phyloP scores from a whole-genome alignment of 2,888 invertebrate species.

The Atethmia centrago region DNA sequence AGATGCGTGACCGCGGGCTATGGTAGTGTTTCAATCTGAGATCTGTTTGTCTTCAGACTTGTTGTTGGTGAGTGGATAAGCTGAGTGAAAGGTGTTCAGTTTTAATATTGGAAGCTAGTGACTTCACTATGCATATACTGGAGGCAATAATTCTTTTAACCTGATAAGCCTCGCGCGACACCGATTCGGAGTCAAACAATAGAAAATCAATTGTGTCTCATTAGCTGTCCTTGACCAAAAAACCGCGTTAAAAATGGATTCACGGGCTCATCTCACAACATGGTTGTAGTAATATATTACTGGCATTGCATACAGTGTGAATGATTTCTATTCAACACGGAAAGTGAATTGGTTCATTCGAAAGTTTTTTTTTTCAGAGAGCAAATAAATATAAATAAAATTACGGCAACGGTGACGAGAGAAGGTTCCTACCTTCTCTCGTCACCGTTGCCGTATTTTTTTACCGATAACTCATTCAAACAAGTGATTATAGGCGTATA shows the following conservation, averaged over 20 bases:
- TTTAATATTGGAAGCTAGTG: background rate
- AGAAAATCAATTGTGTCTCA: too few species aligned
- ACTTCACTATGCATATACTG: too few species aligned
- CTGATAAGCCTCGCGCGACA: too few species aligned
- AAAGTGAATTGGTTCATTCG: background rate
- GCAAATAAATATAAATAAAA: background rate
- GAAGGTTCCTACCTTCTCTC: too few species aligned
- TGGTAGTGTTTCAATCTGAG: conserved; percentile 20
- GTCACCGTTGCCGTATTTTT: background rate
- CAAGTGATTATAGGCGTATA: too few species aligned
- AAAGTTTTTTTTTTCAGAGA: background rate
- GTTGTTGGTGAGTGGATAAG: background rate
- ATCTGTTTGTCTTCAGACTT: conserved; percentile 35
- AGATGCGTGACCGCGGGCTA: conserved; percentile 34
- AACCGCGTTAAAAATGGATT: background rate
- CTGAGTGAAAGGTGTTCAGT: background rate
- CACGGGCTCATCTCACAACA: background rate
- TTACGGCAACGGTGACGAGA: too few species aligned
- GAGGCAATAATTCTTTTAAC: too few species aligned
- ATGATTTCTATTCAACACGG: background rate
- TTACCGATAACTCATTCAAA: background rate
- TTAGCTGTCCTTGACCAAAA: too few species aligned
- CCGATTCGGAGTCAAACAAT: too few species aligned
- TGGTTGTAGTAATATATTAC: background rate
- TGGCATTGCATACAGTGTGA: background rate